Conservation (phyloP, 92 coral and sea anemone species). For the Plumapathes pennacea region DNA sequence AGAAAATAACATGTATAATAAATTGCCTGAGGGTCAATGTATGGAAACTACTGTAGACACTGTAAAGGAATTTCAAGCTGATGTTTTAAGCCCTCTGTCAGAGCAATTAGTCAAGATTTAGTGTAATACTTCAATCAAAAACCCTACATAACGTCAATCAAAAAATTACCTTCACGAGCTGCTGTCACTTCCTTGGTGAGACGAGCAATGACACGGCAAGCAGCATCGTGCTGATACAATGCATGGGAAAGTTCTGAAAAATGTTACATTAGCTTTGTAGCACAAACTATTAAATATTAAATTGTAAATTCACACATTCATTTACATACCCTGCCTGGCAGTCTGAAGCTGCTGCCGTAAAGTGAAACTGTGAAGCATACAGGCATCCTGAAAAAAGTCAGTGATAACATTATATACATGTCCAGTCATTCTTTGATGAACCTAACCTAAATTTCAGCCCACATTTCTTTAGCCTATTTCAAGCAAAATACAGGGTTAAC, state of each 20-base stretch:
- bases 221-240: conserved; percentile 97
- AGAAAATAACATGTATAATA: too few species aligned
- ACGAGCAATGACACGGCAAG: conserved; percentile 99
- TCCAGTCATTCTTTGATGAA: not conserved
- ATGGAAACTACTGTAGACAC: too few species aligned
- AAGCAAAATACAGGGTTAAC: too few species aligned
- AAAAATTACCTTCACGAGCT: conserved; percentile 90
- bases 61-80: too few species aligned
- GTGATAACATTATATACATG: not conserved
- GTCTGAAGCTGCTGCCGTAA: conserved; percentile 95
- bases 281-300: not conserved
- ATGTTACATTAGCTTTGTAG: too few species aligned
- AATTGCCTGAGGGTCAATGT: too few species aligned
- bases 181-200: conserved; percentile 98
- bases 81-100: too few species aligned
- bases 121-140: conserved; percentile 1
- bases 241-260: conserved; percentile 93
- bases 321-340: conserved; percentile 89
- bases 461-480: too few species aligned
- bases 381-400: conserved; percentile 81
- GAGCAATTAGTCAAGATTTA: too few species aligned
- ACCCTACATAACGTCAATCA: not conserved
- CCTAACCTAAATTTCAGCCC: too few species aligned
- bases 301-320: not conserved
- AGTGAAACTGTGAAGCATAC: conserved; percentile 94